Base-by-base conservation (phyloP, 2,113 vertebrate genomes). In the Nycticryphes semicollaris region DNA sequence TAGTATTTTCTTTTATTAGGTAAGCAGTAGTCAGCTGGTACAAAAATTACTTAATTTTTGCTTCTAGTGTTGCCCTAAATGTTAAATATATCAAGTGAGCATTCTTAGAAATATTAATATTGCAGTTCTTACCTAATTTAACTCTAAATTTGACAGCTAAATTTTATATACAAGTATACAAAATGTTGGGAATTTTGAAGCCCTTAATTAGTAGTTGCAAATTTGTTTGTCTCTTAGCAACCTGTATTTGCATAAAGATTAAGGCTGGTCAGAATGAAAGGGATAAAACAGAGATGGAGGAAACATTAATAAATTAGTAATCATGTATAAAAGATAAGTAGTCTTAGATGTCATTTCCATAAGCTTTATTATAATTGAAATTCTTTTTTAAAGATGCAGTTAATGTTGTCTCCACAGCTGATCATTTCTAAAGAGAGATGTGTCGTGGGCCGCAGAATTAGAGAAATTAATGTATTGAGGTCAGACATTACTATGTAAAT, bases 161-260 rank as follows among this genome's bases (percentile, higher is more conserved):
- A 43, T 84, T 94, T 88, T 73, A 62, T 80, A 33, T 73, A 23
- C 53, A 37, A 63, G 37, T 72, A 41, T 68, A 87, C 35, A 77
- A 74, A 91, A 67, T 57, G 28, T 47, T 91, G 87, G 19, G 51
- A 94, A 94, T 94, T 96, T 91, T 53, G 73, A 84, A 92, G 76
- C 92, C 82, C 80, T 96, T 97, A 96, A 94, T 97, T 97, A 96
- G 92, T 47, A 83, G 79, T 75, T 97, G 94, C 84, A 96, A 87
- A 96, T 96, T 95, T 97, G 93, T 95, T 97, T 91, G 72, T 95
- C 79, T 72, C 83, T 84, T 59, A 94, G 93, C 91, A 88, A 92
- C 63, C 95, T 76, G n/a, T 77, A 97, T 97, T 96, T 97, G 84
- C 97, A 97, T 97, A 91, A 95, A 96, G 95, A 98, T 96, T 93